These are phyloP conservation scores for Caprella mutica DNA, from an alignment of 2,888 invertebrate genomes.

Conservation along the genomic window DNA sequence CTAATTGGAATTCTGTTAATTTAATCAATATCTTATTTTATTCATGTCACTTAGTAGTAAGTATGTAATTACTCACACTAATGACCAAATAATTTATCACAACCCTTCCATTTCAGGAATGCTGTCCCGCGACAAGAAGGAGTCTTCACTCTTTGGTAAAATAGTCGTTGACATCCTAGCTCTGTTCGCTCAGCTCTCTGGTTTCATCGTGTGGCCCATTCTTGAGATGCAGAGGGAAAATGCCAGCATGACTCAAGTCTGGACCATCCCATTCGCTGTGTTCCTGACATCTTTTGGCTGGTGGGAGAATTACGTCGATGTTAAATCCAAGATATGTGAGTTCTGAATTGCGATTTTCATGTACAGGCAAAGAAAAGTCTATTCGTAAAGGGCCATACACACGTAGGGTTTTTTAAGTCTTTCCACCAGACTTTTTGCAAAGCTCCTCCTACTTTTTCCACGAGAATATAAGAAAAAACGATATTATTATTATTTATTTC, in stretches of 20 bases:
- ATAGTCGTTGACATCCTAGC: conserved; percentile 59
- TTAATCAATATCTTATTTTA: too few relatives aligned
- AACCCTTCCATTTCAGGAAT: conserved; percentile 49
- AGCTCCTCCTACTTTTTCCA: too few relatives aligned
- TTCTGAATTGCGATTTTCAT: too few relatives aligned
- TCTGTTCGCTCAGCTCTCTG: conserved; percentile 76
- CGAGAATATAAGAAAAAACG: too few relatives aligned
- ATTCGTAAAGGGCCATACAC: too few relatives aligned
- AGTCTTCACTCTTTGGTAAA: conserved; percentile 40
- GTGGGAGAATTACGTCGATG: conserved; percentile 96
- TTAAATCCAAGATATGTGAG: conserved; percentile 67
- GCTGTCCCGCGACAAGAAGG: conserved; percentile 68
- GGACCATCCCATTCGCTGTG: conserved; percentile 75
- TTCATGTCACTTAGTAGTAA: too few relatives aligned
- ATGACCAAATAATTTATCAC: not conserved
- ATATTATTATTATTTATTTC: too few relatives aligned
- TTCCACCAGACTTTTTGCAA: too few relatives aligned
- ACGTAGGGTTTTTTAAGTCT: too few relatives aligned
- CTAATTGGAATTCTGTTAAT: too few relatives aligned
- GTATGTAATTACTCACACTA: too few relatives aligned
- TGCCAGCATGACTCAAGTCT: conserved; percentile 52
- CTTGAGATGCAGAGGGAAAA: conserved; percentile 35
- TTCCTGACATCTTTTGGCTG: conserved; percentile 81
- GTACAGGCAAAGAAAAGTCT: too few relatives aligned
- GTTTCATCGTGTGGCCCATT: conserved; percentile 79